phyloP scores from a whole-genome alignment of 2,113 vertebrate genomes.

The Rhinoptilus africanus region DNA sequence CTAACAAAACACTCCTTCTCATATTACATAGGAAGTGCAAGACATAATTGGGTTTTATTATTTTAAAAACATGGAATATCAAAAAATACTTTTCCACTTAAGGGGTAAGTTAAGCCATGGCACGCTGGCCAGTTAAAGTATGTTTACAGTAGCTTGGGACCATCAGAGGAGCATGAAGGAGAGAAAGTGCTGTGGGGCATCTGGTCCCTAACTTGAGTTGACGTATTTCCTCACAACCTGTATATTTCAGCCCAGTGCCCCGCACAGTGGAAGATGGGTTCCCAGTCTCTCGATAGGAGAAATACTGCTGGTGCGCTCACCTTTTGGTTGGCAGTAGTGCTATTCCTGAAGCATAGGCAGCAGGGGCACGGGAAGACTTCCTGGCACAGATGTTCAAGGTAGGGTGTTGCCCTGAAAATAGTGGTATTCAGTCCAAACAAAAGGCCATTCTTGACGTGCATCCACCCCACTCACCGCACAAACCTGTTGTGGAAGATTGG shows the following conservation, averaged over 20 bases:
- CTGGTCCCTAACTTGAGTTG: neutral
- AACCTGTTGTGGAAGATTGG: neutral
- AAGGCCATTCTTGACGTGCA: rapidly evolving
- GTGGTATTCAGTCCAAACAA: neutral
- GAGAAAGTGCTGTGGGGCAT: neutral
- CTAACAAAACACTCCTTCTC: neutral
- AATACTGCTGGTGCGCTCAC: neutral
- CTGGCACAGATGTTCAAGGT: neutral
- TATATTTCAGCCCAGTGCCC: neutral
- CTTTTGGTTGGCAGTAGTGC: neutral
- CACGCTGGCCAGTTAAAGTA: neutral
- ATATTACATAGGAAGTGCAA: neutral
- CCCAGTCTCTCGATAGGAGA: neutral
- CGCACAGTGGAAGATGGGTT: neutral
- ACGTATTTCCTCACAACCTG: neutral
- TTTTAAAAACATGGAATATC: neutral
- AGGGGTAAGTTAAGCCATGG: neutral
- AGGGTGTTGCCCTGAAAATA: neutral
- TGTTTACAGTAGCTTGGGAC: neutral
- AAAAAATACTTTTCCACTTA: neutral
- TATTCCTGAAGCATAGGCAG: neutral
- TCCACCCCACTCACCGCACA: neutral
- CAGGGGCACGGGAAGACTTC: neutral
- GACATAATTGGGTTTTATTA: neutral
- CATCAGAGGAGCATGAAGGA: neutral